Conservation (phyloP, 2,888 invertebrate species). For the Ormyrus rosae region DNA sequence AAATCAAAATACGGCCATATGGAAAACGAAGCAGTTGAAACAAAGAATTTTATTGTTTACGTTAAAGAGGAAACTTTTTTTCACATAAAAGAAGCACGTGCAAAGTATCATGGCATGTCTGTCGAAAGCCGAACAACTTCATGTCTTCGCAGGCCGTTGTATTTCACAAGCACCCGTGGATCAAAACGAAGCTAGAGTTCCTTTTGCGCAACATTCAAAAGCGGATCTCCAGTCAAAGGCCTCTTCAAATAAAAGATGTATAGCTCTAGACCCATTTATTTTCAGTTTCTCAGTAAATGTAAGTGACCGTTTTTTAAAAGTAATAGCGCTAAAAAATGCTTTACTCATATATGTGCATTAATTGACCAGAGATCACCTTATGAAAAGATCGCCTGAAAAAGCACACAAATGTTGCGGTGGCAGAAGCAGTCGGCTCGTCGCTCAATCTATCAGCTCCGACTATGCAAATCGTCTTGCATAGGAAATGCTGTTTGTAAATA, state of each 20-base stretch:
- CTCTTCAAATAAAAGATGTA: neutral
- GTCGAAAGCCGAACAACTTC: conserved; percentile 36
- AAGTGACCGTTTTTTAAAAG: neutral
- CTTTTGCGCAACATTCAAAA: conserved; percentile 1
- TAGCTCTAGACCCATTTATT: neutral
- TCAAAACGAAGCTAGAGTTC: neutral
- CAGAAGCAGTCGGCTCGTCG: no score
- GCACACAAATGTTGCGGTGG: no score
- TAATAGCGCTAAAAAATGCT: neutral
- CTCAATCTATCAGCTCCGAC: no score
- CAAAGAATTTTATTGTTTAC: conserved; percentile 41
- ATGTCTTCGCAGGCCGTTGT: conserved; percentile 14
- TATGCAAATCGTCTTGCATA: no score
- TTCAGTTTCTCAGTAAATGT: neutral
- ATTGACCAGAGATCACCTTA: no score
- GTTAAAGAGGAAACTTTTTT: conserved; percentile 27
- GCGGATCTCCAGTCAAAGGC: neutral
- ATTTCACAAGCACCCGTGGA: conserved; percentile 18
- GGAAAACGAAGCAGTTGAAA: conserved; percentile 25
- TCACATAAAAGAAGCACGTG: conserved; percentile 40
- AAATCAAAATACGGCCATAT: conserved; percentile 20
- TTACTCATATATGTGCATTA: no score
- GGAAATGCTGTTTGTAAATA: no score
- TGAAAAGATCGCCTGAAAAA: no score
- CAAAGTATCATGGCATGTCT: conserved; percentile 35